Evolutionary conservation across 2,113 vertebrate species (phyloP).

Genomic region (Paraplagusia blochii): DNA sequence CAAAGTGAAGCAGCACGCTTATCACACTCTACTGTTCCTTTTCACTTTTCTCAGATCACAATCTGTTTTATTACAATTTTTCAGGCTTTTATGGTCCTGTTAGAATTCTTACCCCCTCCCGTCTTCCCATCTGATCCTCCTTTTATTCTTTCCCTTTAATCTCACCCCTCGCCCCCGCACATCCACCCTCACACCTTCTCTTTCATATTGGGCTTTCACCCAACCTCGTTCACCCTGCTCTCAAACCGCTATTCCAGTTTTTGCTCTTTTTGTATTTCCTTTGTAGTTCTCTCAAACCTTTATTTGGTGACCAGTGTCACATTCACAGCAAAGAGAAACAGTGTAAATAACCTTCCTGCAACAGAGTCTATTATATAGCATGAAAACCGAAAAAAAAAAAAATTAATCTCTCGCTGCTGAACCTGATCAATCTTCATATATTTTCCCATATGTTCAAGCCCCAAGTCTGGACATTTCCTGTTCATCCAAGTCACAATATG

Average conservation of each 20-base stretch:
- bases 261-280: no score
- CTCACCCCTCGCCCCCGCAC: constrained; percentile 5
- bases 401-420: no score
- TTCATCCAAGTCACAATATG: constrained; percentile 38
- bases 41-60: constrained; percentile 34
- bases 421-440: no score
- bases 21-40: constrained; percentile 30
- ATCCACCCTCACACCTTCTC: constrained; percentile 11
- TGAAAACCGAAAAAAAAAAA: no score
- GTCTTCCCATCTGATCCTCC: constrained; percentile 21
- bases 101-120: constrained; percentile 21
- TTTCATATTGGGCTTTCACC: constrained; percentile 19
- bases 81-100: constrained; percentile 39
- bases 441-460: constrained; percentile 53
- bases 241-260: no score
- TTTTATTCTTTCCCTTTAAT: constrained; percentile 20
- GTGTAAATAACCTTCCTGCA: no score
- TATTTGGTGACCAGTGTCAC: no score
- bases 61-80: constrained; percentile 47
- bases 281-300: no score
- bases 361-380: no score
- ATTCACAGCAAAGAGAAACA: no score
- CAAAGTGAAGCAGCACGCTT: constrained; percentile 22
- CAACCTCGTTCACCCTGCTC: background rate
- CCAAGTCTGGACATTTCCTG: constrained; percentile 43